A percentile compares a stretch with the other conserved stretches of the same genome.
Conservation (phyloP, 2,888 invertebrate species). For the Nebria brevicollis region DNA sequence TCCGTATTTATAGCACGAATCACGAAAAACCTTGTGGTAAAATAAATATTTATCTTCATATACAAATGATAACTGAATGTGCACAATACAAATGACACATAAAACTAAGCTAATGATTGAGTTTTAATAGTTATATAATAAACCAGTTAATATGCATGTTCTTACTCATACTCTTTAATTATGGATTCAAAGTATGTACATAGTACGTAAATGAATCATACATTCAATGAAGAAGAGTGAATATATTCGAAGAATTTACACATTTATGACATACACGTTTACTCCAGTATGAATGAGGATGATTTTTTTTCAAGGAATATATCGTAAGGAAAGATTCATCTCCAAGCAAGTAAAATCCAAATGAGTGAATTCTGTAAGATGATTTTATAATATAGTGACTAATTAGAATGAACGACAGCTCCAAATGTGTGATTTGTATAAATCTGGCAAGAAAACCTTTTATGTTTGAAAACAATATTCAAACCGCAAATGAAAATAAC, state of each 20-base stretch:
- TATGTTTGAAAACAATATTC: too few species aligned
- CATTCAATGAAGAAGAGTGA: background rate
- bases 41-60: background rate
- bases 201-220: background rate
- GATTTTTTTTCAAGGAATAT: too few species aligned
- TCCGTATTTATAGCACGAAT: background rate
- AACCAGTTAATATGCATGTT: background rate
- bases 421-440: too few species aligned
- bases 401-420: too few species aligned
- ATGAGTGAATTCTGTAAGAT: too few species aligned
- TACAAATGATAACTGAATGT: background rate
- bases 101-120: background rate
- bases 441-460: too few species aligned
- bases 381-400: too few species aligned
- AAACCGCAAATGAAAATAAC: too few species aligned
- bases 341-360: too few species aligned
- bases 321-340: too few species aligned
- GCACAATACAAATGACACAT: background rate
- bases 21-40: background rate
- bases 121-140: background rate
- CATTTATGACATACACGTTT: background rate
- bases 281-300: too few species aligned
- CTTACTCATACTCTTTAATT: background rate
- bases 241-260: background rate
- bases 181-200: background rate